Evolutionary conservation across 2,113 vertebrate genomes (phyloP).

Genomic region (Phylloscopus whistleri): DNA sequence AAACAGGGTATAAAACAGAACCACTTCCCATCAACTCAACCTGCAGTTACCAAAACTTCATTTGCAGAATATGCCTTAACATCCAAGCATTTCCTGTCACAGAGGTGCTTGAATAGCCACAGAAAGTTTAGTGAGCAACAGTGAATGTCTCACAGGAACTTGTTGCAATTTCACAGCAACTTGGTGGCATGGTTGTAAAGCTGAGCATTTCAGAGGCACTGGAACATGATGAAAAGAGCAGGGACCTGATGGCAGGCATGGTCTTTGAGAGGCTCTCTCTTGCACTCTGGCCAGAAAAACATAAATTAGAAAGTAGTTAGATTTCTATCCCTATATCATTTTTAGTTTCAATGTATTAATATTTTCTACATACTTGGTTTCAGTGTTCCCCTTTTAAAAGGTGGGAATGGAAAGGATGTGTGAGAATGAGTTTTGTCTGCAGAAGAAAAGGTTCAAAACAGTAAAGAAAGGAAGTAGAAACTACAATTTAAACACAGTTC

Average conservation of each 20-base stretch:
- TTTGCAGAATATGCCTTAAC: background rate
- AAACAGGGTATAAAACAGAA: background rate
- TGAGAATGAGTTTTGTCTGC: background rate
- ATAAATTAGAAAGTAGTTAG: background rate
- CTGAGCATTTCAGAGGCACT: background rate
- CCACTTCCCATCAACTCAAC: background rate
- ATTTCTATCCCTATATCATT: rapidly evolving
- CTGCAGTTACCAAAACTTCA: background rate
- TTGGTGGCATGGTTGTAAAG: background rate
- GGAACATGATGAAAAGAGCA: background rate
- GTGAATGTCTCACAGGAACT: background rate
- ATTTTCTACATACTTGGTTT: background rate
- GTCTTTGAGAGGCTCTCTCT: background rate
- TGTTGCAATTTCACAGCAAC: background rate
- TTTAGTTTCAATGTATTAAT: background rate
- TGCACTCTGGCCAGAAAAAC: background rate
- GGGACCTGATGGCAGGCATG: background rate
- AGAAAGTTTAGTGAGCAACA: background rate
- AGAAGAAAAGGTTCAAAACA: background rate
- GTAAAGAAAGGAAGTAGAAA: background rate
- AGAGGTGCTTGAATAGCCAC: background rate
- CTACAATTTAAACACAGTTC: background rate
- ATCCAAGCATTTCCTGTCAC: background rate
- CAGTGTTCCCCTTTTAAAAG: background rate
- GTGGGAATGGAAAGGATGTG: background rate